phyloP scores from a whole-genome alignment of 2,888 invertebrate species.

The Adelphocoris suturalis region DNA sequence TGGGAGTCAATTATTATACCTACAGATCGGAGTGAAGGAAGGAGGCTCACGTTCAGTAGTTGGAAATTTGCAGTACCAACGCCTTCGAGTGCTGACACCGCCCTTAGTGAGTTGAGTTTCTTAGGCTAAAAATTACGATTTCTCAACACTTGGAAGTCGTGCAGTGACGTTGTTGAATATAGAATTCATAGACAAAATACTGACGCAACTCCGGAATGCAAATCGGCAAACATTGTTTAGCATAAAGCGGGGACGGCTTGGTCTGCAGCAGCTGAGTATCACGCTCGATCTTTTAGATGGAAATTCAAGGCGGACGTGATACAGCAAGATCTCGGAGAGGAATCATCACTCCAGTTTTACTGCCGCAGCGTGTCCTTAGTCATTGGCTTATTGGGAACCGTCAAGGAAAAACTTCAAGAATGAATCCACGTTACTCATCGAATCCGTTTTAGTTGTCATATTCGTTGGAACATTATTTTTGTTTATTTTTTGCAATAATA shows the following conservation, averaged over 20 bases:
- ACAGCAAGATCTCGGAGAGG: constrained; percentile 10
- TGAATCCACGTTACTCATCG: background rate
- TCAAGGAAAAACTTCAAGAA: background rate
- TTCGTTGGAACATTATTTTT: background rate
- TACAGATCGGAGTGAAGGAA: too few species aligned
- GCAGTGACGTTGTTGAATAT: background rate
- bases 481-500: too few species aligned
- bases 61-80: too few species aligned
- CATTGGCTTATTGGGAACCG: background rate
- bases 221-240: constrained; percentile 36
- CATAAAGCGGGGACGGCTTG: constrained; percentile 5
- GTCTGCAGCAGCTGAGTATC: constrained; percentile 17
- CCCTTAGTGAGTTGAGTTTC: too few species aligned
- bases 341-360: constrained; percentile 26
- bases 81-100: too few species aligned
- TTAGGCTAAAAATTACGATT: background rate
- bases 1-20: too few species aligned
- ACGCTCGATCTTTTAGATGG: constrained; percentile 21
- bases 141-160: background rate
- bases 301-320: constrained; percentile 37
- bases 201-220: constrained; percentile 18
- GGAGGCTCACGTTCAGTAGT: too few species aligned
- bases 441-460: background rate
- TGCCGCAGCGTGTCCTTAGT: constrained; percentile 23
- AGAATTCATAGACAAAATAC: background rate